Evolutionary conservation across 1,140 invertebrate genomes (phyloP), one percentile per base, ranked within the genome.

Genomic region (Laupala kohalensis): DNA sequence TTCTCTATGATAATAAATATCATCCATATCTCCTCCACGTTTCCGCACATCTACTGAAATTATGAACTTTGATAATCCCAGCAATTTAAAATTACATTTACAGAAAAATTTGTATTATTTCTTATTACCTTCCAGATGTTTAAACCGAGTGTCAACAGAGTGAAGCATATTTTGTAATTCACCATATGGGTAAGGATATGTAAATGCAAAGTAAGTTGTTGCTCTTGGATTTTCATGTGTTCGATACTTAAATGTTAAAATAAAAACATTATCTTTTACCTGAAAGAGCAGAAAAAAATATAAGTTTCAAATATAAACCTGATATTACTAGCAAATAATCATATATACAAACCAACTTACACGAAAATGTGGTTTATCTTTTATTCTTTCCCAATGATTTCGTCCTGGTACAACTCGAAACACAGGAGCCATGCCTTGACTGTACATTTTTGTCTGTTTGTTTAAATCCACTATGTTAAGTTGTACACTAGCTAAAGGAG

Each of bases 391-490:
- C 92, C 92, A 95, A 69, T 89, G 85, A 13, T 84, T 83, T 78
- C 89, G 88, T 27, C 88, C 88, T 53, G 89, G 89, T 63, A 88
- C 76, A 26, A 87, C 83, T 75, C 87, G 83, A 73, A 84, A 91
- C 23, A 97, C 91, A 12, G 94, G 94, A 28, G 88, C 87, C 90
- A 96, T 94, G 28, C 94, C 94, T 81, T 96, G 93, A 77, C 89
- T 91, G 77, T 93, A 96, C 82, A 97, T 89, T 82, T 94, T 95
- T 25, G 89, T 87, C 84, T 96, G 94, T 76, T 90, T 88, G 81
- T 96, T 96, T 71, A 96, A 80, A 82, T 96, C 94, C 77, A 93
- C 87, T 53, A 96, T 84, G 78, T 95, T 95, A 70, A 96, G 83
- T 79, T 90, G 90, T 37, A 95, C 86, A 74, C 85, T 76, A 25